phyloP scores from a whole-genome alignment of 2,797 vertebrate species.

The Myripristis jacobus region DNA sequence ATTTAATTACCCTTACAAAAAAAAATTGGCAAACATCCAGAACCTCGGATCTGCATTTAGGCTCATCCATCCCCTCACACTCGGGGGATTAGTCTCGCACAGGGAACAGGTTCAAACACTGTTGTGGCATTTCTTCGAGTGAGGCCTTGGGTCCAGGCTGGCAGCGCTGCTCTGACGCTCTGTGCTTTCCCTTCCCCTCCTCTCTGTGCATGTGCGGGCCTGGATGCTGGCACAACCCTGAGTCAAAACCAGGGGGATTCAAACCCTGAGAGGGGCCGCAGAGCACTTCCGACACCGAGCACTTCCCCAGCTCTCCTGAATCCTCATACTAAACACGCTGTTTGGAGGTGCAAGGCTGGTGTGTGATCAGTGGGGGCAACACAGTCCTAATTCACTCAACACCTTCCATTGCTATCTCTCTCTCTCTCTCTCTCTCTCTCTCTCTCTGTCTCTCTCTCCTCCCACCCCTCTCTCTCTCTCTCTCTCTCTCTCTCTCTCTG shows the following conservation, averaged over 20 bases:
- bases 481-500: background rate
- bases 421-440: background rate
- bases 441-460: background rate
- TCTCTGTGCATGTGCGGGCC: constrained; percentile 25
- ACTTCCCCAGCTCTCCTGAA: background rate
- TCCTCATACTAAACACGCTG: constrained; percentile 19
- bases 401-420: constrained; percentile 38
- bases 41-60: constrained; percentile 61
- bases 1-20: constrained; percentile 4
- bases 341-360: constrained; percentile 41
- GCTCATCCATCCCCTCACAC: constrained; percentile 50
- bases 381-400: constrained; percentile 37
- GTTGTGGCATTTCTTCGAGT: constrained; percentile 64
- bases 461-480: background rate
- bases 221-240: constrained; percentile 22
- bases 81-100: constrained; percentile 65
- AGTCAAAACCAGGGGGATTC: constrained; percentile 21
- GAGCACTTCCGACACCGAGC: background rate
- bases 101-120: constrained; percentile 67
- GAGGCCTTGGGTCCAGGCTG: constrained; percentile 36
- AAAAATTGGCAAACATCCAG: constrained; percentile 47
- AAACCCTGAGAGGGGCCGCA: constrained; percentile 14
- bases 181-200: constrained; percentile 31
- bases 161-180: no score
- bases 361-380: constrained; percentile 42